These are phyloP conservation scores for Trinectes maculatus DNA, from an alignment of 2,113 vertebrate genomes.

Conservation along the genomic window DNA sequence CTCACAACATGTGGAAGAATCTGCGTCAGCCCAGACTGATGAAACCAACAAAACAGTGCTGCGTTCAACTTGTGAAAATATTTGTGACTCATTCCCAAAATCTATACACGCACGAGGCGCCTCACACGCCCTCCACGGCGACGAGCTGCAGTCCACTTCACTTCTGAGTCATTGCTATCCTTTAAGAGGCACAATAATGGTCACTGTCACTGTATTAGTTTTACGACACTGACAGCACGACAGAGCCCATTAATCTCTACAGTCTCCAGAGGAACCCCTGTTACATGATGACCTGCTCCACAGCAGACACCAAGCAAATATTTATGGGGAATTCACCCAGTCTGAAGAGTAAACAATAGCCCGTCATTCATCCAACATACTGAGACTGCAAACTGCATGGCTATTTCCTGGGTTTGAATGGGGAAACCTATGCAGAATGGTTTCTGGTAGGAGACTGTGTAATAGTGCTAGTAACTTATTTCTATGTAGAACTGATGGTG, in stretches of 20 bases:
- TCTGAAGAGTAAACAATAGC: slow-evolving; percentile 13
- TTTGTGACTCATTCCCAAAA: neutral
- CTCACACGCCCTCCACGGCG: neutral
- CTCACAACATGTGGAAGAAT: slow-evolving; percentile 1
- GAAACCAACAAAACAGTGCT: neutral
- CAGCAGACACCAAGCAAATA: slow-evolving; percentile 18
- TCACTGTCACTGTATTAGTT: slow-evolving; percentile 64
- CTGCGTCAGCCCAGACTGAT: neutral
- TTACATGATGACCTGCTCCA: slow-evolving; percentile 43
- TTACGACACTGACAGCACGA: slow-evolving; percentile 56
- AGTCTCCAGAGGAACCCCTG: slow-evolving; percentile 45
- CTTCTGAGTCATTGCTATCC: slow-evolving; percentile 30
- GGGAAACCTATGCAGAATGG: slow-evolving; percentile 34
- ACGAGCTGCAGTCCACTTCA: slow-evolving; percentile 21
- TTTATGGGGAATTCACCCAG: slow-evolving; percentile 30
- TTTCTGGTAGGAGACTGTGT: slow-evolving; percentile 21
- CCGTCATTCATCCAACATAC: slow-evolving; percentile 34
- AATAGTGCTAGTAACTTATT: slow-evolving; percentile 13
- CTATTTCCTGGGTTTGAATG: slow-evolving; percentile 33
- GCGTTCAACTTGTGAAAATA: neutral
- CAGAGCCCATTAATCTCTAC: slow-evolving; percentile 63
- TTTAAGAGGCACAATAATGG: slow-evolving; percentile 58
- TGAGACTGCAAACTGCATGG: slow-evolving; percentile 5
- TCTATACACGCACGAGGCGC: neutral
- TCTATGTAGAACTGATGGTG: slow-evolving; percentile 1